phyloP scores from a whole-genome alignment of 2,113 vertebrate species.

The Melanotaenia duboulayi region DNA sequence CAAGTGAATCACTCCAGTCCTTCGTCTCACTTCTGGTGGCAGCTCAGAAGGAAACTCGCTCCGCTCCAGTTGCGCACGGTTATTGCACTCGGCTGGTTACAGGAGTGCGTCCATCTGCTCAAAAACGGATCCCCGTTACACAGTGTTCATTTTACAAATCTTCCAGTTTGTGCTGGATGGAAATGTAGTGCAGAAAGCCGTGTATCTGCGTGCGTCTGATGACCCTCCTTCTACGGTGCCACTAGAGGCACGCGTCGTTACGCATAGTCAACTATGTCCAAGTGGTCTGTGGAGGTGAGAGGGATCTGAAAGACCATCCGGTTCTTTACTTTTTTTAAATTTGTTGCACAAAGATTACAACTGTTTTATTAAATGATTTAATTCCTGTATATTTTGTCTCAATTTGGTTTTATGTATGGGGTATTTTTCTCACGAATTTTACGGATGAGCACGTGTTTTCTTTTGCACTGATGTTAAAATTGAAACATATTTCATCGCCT shows the following conservation, averaged over 20 bases:
- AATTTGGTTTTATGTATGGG: no score
- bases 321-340: constrained; percentile 9
- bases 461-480: constrained; percentile 5
- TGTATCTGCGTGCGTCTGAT: constrained; percentile 67
- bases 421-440: neutral
- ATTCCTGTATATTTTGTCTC: neutral
- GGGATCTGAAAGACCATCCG: constrained; percentile 35
- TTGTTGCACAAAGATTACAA: neutral
- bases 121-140: constrained; percentile 36
- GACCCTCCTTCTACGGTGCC: constrained; percentile 68
- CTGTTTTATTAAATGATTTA: neutral
- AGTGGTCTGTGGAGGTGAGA: constrained; percentile 59
- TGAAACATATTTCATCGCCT: neutral
- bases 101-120: constrained; percentile 27
- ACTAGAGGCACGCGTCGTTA: constrained; percentile 78
- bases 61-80: constrained; percentile 61
- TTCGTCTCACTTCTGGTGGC: constrained; percentile 9
- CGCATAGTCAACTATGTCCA: constrained; percentile 71
- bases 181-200: constrained; percentile 51
- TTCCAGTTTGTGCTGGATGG: constrained; percentile 35
- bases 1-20: constrained; percentile 39
- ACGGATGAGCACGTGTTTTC: neutral
- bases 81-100: constrained; percentile 20
- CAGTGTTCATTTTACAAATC: constrained; percentile 27
- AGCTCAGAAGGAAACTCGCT: constrained; percentile 34